Evolutionary conservation across 1,140 invertebrate species (phyloP), one percentile per base, ranked within the genome.

Genomic region (Episyrphus balteatus): DNA sequence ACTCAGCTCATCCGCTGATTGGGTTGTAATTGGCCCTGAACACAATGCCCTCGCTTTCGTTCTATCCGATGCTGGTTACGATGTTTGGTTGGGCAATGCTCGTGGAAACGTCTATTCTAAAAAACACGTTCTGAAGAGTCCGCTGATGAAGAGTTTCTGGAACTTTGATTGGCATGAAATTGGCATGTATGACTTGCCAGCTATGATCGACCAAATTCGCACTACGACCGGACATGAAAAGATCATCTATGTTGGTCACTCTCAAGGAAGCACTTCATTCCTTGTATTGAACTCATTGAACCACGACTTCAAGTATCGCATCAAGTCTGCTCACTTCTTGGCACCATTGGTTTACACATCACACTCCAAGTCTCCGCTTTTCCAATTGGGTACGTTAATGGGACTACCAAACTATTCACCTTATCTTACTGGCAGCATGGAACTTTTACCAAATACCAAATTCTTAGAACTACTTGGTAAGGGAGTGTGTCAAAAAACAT

Each of bases 61-160:
- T 19, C 60, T 88, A 41, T 78, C 80, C 2, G 83, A 89, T 54
- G 68, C 63, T 10, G 79, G 79, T 11, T 83, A 75, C 48, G 82
- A 83, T 56, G 81, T 84, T 0, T 85, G 82, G 82, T 55, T 82
- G 55, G 76, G 50, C 9, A 65, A 63, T 51, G 54, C 38, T 12
- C 66, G 84, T 44, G 83, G 84, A 10, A 83, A 77, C 46, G 72
- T 67, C 5, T 80, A 80, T 56, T 83, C 81, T 1, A 68, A 73
- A 36, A 64, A 68, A 8, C 82, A 84, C 55, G 42, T 48, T 7
- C 57, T 51, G 10, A 73, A 57, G 50, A 77, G 46, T 66, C 32
- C 56, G 1, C 50, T 64, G 18, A 79, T 80, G 50, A 58, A 61
- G 43, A 50, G 64, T 17, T 79, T 70, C 53, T 75, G 77, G 76